phyloP scores from a whole-genome alignment of 2,888 invertebrate species.

The Caenorhabditis angaria region DNA sequence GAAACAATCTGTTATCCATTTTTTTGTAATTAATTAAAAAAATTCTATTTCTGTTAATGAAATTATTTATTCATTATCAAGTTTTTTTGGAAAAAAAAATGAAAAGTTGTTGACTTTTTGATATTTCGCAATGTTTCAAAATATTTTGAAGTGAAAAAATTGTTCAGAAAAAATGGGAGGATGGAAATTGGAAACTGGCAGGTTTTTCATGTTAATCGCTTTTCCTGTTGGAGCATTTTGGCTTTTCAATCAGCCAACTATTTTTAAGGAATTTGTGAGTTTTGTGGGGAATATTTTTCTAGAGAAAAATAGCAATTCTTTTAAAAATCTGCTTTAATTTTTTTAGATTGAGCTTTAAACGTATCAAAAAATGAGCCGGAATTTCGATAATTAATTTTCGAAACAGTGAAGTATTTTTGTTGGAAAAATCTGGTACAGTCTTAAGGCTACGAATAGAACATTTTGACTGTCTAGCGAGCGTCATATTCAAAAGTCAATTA shows the following conservation, averaged over 20 bases:
- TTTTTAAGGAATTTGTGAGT: conserved; percentile 67
- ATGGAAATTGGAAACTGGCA: conserved; percentile 62
- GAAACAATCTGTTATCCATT: not conserved
- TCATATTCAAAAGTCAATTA: not conserved
- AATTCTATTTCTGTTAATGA: not conserved
- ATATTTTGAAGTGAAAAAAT: conserved; percentile 9
- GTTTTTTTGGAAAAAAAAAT: not conserved
- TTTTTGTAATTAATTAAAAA: not conserved
- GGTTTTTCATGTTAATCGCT: conserved; percentile 63
- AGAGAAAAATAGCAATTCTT: not conserved
- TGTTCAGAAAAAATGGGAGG: conserved; percentile 54
- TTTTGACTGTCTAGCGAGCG: too few species aligned
- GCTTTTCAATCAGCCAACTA: conserved; percentile 66
- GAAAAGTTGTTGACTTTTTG: not conserved
- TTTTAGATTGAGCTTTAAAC: too few species aligned
- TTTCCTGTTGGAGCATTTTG: conserved; percentile 69
- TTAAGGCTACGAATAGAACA: too few species aligned
- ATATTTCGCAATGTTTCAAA: conserved; percentile 32
- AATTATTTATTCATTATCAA: not conserved
- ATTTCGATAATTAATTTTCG: too few species aligned
- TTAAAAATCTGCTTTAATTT: too few species aligned
- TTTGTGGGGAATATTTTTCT: not conserved
- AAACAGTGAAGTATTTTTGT: too few species aligned
- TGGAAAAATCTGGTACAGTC: too few species aligned
- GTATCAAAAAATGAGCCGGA: too few species aligned